Conservation (phyloP, 1,140 invertebrate species). For the Geopemphigus sp. region DNA sequence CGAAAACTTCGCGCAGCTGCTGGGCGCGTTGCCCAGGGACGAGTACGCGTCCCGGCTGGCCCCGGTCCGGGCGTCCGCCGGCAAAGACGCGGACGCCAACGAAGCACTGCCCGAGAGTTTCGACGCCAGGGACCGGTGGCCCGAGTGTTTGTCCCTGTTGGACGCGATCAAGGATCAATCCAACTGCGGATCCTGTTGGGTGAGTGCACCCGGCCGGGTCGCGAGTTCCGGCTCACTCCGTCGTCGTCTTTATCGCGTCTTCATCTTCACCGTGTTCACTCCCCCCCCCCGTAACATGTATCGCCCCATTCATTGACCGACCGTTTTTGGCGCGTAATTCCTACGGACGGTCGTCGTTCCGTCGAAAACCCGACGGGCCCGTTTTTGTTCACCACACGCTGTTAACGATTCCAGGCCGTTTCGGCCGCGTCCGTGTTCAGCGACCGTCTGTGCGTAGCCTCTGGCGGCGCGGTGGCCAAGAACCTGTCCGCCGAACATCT, state of each 20-base stretch:
- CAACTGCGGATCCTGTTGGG: conserved; percentile 68
- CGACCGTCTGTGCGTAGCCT: conserved; percentile 68
- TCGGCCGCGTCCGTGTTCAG: conserved; percentile 65
- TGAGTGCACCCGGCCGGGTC: no score
- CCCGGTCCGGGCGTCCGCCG: background rate
- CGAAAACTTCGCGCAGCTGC: background rate
- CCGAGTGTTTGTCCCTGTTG: conserved; percentile 76
- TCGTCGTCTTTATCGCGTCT: no score
- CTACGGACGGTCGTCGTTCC: no score
- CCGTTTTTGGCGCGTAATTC: no score
- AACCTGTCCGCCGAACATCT: conserved; percentile 67
- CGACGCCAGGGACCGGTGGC: conserved; percentile 77
- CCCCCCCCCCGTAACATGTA: no score
- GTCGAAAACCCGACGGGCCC: no score
- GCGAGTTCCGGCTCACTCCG: no score
- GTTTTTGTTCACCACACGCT: no score
- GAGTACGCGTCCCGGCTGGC: background rate
- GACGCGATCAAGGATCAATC: conserved; percentile 75
- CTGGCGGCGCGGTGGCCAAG: conserved; percentile 59
- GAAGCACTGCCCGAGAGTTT: conserved; percentile 6
- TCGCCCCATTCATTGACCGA: no score
- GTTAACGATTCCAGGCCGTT: conserved; percentile 65
- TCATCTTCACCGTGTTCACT: no score
- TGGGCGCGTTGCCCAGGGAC: background rate
- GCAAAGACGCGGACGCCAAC: background rate